Base-by-base conservation (phyloP, 2,888 invertebrate species). In the Buathra laborator region DNA sequence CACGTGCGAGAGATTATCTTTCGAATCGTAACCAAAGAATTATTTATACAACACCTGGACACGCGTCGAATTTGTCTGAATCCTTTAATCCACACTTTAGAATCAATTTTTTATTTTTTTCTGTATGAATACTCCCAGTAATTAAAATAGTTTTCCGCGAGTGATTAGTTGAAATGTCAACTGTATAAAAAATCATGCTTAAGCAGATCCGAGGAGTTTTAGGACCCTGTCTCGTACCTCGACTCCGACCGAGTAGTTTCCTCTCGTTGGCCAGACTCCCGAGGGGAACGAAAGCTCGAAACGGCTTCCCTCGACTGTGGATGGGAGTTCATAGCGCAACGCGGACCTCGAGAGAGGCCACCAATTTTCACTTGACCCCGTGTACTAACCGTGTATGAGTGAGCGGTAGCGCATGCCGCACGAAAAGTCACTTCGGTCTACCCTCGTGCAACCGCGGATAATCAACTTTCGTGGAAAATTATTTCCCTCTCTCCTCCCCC, bases 381-480 rank as follows among this genome's bases (percentile, higher is more conserved):
- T 46, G 62, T 44, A 46, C 29, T 56, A 19, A 10, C 19, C 56
- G 48, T 56, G 66, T 48, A 32, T 46, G 16, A 32, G 43, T 29
- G 78, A 74, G 24, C 16, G 74, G 74, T 64, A 62, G 68, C 56
- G 51, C 64, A 14, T 24, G 62, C 59, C 53, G 59, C 68, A 53
- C 76, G 74, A 68, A 70, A 81, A 84, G 77, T 78, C 81, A 84
- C 84, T 53, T 84, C 56, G 80, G 80, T 81, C 72, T 78, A 83
- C 72, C 84, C 67, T 46, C 77, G 51, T 59, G 24, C 72, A 37
- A 72, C 71, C 71, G 48, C 59, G 72, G 84, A 84, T 81, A 84
- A 84, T 84, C 81, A 84, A 84, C 81, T 84, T 84, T 74, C 29
- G 81, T 78, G 74, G 72, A 84, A 84, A 81, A 84, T 84, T 74